Conservation (phyloP, 2,888 invertebrate genomes). For the Cosmopolites sordidus region DNA sequence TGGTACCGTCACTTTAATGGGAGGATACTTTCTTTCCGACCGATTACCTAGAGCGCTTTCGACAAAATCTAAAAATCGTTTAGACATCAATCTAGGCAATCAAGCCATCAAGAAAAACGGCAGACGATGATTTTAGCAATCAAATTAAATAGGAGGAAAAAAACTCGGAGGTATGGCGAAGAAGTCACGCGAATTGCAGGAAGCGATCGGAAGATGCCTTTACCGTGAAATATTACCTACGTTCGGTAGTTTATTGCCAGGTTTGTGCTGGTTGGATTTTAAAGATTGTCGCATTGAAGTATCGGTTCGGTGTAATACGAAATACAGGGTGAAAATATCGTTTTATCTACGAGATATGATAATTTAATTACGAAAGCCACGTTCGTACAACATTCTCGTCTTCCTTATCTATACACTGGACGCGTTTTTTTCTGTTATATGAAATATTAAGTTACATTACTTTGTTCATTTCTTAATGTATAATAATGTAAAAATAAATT, state of each 20-base stretch:
- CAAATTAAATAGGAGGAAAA: constrained; percentile 14
- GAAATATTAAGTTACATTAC: too few relatives aligned
- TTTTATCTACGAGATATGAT: too few relatives aligned
- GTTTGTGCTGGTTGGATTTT: constrained; percentile 16
- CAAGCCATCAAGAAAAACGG: constrained; percentile 14
- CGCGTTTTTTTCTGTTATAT: too few relatives aligned
- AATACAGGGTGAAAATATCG: background rate
- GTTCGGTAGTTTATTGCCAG: constrained; percentile 12
- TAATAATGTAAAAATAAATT: too few relatives aligned
- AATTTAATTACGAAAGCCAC: too few relatives aligned
- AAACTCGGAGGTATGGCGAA: constrained; percentile 1
- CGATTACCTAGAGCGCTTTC: background rate
- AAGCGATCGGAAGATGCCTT: constrained; percentile 15
- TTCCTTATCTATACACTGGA: too few relatives aligned
- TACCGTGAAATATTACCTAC: constrained; percentile 17
- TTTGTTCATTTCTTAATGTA: too few relatives aligned
- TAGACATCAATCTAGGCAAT: constrained; percentile 17
- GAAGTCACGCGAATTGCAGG: constrained; percentile 19
- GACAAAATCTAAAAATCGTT: constrained; percentile 7
- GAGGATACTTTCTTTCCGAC: background rate
- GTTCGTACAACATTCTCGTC: too few relatives aligned
- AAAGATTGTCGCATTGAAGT: background rate
- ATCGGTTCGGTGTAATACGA: background rate
- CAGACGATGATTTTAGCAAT: constrained; percentile 15
- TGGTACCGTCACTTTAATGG: too few relatives aligned